phyloP scores from a whole-genome alignment of 2,888 invertebrate species.

The Campoletis raptor region DNA sequence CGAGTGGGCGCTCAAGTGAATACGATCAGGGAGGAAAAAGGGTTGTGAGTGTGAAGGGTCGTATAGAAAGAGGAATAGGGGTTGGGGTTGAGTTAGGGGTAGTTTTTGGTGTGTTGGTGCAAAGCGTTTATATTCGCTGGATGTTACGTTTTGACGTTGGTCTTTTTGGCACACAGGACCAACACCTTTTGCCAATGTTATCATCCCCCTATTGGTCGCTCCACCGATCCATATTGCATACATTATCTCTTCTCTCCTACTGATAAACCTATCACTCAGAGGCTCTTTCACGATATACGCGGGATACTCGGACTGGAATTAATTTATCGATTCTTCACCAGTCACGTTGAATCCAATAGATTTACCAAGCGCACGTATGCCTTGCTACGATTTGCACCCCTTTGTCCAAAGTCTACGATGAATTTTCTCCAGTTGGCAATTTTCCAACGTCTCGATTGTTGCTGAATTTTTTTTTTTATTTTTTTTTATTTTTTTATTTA shows the following conservation, averaged over 20 bases:
- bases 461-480: constrained; percentile 5
- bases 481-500: constrained; percentile 2
- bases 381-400: constrained; percentile 51
- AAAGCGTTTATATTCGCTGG: constrained; percentile 77
- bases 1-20: constrained; percentile 45
- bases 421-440: constrained; percentile 4
- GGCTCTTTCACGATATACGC: constrained; percentile 41
- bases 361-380: background rate
- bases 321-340: constrained; percentile 46
- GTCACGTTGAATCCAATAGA: constrained; percentile 13
- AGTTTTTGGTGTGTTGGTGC: constrained; percentile 30
- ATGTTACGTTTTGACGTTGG: constrained; percentile 70
- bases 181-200: constrained; percentile 22
- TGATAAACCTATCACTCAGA: constrained; percentile 43
- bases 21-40: constrained; percentile 36
- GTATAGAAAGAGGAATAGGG: constrained; percentile 22
- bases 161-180: constrained; percentile 57
- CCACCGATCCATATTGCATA: constrained; percentile 54
- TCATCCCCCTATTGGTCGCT: constrained; percentile 18
- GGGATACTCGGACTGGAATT: constrained; percentile 52
- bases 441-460: constrained; percentile 14
- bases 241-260: constrained; percentile 40
- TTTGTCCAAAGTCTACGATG: constrained; percentile 20
- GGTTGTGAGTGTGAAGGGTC: constrained; percentile 35
- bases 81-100: constrained; percentile 23